Evolutionary conservation across 2,888 invertebrate genomes (phyloP).

Genomic region (Cantharis rufa): DNA sequence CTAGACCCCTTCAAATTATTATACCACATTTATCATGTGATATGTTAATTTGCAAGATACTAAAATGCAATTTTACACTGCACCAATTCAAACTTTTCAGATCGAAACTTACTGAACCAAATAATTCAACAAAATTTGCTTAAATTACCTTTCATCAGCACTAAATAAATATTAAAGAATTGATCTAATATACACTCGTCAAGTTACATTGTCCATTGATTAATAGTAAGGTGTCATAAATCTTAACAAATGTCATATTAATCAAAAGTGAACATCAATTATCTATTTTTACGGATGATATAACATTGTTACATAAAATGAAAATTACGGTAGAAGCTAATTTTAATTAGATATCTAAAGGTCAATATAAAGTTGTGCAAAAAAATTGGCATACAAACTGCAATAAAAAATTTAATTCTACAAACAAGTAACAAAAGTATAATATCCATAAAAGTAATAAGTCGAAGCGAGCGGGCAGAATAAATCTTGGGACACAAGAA

Average conservation of each 20-base stretch:
- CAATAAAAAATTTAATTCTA: not conserved
- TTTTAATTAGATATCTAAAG: slow-evolving; percentile 12
- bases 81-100: not conserved
- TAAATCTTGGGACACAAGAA: not conserved
- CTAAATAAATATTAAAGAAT: not conserved
- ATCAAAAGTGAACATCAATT: not conserved
- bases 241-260: not conserved
- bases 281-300: slow-evolving; percentile 8
- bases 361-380: slow-evolving; percentile 11
- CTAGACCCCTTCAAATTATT: not conserved
- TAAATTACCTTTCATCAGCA: not conserved
- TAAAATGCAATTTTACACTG: not conserved
- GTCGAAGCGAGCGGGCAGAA: not conserved
- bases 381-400: not conserved
- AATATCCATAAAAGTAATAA: not conserved
- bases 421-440: not conserved
- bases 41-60: not conserved
- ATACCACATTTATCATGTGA: not conserved
- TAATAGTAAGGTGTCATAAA: not conserved
- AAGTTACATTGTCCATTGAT: not conserved
- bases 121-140: not conserved
- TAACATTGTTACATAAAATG: slow-evolving; percentile 8
- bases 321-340: slow-evolving; percentile 4
- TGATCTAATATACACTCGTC: not conserved
- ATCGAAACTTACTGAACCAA: not conserved